These are phyloP conservation scores for Deroptyus accipitrinus DNA, from an alignment of 2,113 vertebrate species.

Conservation along the genomic window DNA sequence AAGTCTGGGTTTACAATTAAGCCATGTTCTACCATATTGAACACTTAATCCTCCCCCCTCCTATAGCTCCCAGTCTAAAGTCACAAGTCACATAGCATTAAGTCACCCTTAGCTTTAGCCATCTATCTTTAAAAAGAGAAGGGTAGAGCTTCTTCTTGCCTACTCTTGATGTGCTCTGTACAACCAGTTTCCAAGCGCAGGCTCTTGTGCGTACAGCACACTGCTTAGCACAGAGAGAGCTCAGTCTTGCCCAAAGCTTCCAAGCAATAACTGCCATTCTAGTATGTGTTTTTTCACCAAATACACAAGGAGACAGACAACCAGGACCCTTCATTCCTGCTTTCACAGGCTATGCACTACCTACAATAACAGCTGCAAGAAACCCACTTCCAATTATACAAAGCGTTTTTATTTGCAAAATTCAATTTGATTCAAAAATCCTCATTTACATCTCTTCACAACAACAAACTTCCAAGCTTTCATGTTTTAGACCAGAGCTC, in stretches of 20 bases:
- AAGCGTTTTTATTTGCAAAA: neutral
- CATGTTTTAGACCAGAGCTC: neutral
- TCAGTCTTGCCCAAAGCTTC: neutral
- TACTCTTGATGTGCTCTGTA: neutral
- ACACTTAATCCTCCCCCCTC: neutral
- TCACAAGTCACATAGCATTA: neutral
- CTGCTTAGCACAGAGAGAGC: neutral
- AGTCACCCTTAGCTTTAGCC: neutral
- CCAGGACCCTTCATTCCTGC: rapidly evolving
- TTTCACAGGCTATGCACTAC: rapidly evolving
- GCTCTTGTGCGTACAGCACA: neutral
- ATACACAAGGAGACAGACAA: neutral
- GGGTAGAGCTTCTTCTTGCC: neutral
- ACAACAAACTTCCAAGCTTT: neutral
- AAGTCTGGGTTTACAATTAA: neutral
- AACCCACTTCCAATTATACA: neutral
- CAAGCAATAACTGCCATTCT: neutral
- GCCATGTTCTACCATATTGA: neutral
- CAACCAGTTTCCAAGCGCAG: neutral
- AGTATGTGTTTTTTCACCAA: neutral
- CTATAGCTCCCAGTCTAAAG: neutral
- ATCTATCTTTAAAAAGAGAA: neutral
- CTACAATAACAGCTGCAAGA: neutral
- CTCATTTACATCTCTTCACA: neutral
- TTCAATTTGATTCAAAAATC: neutral